Base-by-base conservation (phyloP, 2,113 vertebrate genomes). In the Salvelinus namaycush region DNA sequence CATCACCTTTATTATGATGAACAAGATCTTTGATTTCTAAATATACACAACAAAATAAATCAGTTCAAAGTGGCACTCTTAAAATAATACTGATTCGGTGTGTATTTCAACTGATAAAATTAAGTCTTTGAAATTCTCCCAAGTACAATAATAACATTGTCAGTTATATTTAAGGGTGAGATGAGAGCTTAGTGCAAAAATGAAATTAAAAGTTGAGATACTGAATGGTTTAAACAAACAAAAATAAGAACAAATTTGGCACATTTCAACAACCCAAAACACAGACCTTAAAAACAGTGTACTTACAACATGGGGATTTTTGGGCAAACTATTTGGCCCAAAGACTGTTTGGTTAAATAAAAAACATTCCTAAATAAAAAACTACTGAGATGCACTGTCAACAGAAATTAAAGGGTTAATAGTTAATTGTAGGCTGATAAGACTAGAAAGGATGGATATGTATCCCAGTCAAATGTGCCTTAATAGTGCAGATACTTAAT, bases 131-230 rank as follows among this genome's bases (percentile, higher is more conserved):
- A 70, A 70, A 70, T 44, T 14, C 13, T 44, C 39, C 39, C 39
- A 39, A 11, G 34, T 70, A 70, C 44, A 22, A 24, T 44, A 70
- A 70, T 48, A 34, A 57, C 59, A 60, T 65, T 68, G 71, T 20
- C 69, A 73, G 73, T 67, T 76, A 39, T 73, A 78, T 79, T 76
- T 81, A 72, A 81, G 65, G 51, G 59, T 64, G 20, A 72, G 65
- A 72, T 22, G n/a, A 66, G 29, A 48, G 67, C 60, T 67, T 59
- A 60, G 76, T 80, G 70, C 76, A 80, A 78, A 84, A 65, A 64
- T 44, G 71, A 49, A 69, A 66, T 34, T 49, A 22, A 79, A n/a
- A 64, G 62, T 66, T 59, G 62, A 79, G 67, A 76, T 68, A 76
- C 16, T 9, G 39, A 51, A 69, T 8, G 31, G 22, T 57, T 26